Evolutionary conservation across 2,888 invertebrate genomes (phyloP).

Genomic region (Dysmachus trigonus): DNA sequence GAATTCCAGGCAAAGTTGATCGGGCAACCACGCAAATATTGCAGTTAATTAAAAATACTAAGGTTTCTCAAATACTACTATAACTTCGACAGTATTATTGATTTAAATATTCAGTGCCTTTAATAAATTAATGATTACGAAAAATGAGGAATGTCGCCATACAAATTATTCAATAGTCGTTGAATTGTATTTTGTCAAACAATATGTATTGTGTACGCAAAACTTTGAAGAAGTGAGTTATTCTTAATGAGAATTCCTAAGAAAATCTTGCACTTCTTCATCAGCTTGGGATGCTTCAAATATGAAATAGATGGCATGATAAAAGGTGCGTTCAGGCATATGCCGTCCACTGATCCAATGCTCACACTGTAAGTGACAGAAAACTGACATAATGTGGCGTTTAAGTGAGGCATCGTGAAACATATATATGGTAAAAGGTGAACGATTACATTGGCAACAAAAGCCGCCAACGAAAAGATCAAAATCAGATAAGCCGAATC

Average conservation of each 20-base stretch:
- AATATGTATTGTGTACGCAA: not conserved
- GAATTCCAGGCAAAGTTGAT: too few species aligned
- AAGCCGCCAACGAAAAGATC: constrained; percentile 35
- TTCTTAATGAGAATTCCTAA: not conserved
- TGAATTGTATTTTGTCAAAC: not conserved
- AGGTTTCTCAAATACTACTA: too few species aligned
- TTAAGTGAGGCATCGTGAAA: constrained; percentile 50
- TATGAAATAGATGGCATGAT: not conserved
- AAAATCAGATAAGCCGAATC: constrained; percentile 12
- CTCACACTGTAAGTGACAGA: constrained; percentile 52
- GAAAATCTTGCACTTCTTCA: not conserved
- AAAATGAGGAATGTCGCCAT: too few species aligned
- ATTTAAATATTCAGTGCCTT: too few species aligned
- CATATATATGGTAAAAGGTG: constrained; percentile 35
- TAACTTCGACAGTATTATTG: too few species aligned
- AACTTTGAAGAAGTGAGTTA: not conserved
- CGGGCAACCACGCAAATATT: too few species aligned
- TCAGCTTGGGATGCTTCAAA: not conserved
- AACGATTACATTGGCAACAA: constrained; percentile 34
- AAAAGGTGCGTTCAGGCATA: not conserved
- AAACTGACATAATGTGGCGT: constrained; percentile 63
- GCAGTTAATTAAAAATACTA: too few species aligned
- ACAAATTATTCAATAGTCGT: not conserved
- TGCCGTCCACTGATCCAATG: not conserved
- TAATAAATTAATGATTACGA: too few species aligned